These are phyloP conservation scores for Zaprionus vittiger DNA, from an alignment of 1,140 invertebrate genomes.

Conservation along the genomic window DNA sequence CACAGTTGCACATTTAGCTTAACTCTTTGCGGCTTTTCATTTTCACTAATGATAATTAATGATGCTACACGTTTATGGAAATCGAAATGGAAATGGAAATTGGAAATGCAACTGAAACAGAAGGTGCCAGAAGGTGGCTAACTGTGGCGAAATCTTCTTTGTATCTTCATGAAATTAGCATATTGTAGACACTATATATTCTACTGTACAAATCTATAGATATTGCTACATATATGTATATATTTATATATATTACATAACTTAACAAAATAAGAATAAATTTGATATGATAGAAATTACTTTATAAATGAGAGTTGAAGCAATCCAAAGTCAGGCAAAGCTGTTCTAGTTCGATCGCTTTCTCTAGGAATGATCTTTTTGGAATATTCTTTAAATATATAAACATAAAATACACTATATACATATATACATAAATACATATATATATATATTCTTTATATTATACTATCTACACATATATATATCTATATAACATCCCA, in stretches of 20 bases:
- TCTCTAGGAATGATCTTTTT: too few species aligned
- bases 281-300: too few species aligned
- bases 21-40: conserved; percentile 40
- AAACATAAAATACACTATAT: too few species aligned
- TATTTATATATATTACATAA: neutral
- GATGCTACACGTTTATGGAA: conserved; percentile 52
- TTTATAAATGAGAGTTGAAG: too few species aligned
- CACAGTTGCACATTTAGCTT: conserved; percentile 48
- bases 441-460: too few species aligned
- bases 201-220: accelerated
- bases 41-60: conserved; percentile 61
- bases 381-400: too few species aligned
- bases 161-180: neutral
- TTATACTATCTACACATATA: too few species aligned
- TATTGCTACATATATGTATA: neutral
- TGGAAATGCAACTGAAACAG: conserved; percentile 39
- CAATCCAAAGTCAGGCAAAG: too few species aligned
- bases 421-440: too few species aligned
- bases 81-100: conserved; percentile 58
- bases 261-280: neutral
- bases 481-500: too few species aligned
- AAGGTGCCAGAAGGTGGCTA: neutral
- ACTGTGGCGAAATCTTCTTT: neutral
- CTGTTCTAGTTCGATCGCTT: too few species aligned
- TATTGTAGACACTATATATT: neutral